phyloP scores from a whole-genome alignment of 2,113 vertebrate genomes.

The Caranx ignobilis region DNA sequence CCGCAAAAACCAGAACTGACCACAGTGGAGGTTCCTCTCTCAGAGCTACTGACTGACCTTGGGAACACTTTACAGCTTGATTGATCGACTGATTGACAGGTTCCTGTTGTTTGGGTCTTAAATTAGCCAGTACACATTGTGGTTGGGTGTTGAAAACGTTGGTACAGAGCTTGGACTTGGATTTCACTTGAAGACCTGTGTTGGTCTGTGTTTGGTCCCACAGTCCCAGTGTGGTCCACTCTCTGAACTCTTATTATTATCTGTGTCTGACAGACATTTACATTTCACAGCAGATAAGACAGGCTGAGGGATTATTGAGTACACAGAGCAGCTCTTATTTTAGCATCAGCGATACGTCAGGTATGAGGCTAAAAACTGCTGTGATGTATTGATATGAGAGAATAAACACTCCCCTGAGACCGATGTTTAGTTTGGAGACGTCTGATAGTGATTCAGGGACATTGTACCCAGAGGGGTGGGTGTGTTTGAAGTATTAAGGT shows the following conservation, averaged over 20 bases:
- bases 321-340: background rate
- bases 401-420: background rate
- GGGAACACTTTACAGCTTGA: too few species aligned
- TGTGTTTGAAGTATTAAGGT: conserved; percentile 18
- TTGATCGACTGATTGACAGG: too few species aligned
- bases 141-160: too few species aligned
- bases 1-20: too few species aligned
- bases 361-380: background rate
- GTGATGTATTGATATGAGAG: background rate
- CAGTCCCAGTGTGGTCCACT: background rate
- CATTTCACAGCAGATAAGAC: background rate
- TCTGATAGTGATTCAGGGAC: conserved; percentile 21
- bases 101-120: too few species aligned
- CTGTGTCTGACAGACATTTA: conserved; percentile 7
- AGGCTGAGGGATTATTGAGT: too few species aligned
- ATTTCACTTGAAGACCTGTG: too few species aligned
- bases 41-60: too few species aligned
- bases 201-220: background rate
- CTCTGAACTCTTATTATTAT: background rate
- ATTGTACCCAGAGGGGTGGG: background rate
- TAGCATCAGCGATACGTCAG: background rate
- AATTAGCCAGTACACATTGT: too few species aligned
- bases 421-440: conserved; percentile 13
- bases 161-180: too few species aligned
- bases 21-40: too few species aligned